Evolutionary conservation across 2,113 vertebrate genomes (phyloP), one percentile per base, ranked within the genome.

Genomic region (Stegastes partitus): DNA sequence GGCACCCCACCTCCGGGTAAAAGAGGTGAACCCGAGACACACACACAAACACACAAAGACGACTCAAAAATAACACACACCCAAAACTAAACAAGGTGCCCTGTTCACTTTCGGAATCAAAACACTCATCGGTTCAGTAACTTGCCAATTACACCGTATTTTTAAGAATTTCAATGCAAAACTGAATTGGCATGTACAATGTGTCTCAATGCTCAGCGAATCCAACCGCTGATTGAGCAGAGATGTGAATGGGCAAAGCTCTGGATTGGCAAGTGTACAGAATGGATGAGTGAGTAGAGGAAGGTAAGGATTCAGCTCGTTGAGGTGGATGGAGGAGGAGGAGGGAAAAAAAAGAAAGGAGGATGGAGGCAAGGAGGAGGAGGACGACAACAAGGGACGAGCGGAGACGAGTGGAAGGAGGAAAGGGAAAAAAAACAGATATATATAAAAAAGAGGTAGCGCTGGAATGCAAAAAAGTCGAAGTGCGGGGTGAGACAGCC

Each of bases 241-340:
- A 61, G 73, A 90, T 89, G 91, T 54, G n/a, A 77, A 89, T 90
- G 88, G 49, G 78, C 72, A 85, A 88, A 92, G 91, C 87, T 85
- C 83, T 64, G 75, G 81, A 92, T 92, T 93, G 94, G 94, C 94
- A 94, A 95, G 94, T 94, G 84, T 93, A 91, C 89, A 89, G 90
- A 95, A 94, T 92, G 91, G 91, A 94, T 93, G 94, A 94, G 93
- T 81, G 84, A 93, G 86, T 79, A 64, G n/a, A 89, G 82, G 85
- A 83, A 91, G 88, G 90, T 11, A 82, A n/a, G 86, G 90, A 76
- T 74, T 86, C 47, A 28, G 74, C 87, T 86, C 31, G 14, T 45
- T 42, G 67, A 77, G 10, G 79, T 67, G 82, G 79, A 82, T 53
- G 86, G 56, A 34, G 83, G n/a, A n/a, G n/a, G n/a, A n/a, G n/a